Evolutionary conservation across 2,888 invertebrate species (phyloP).

Genomic region (Thera obeliscata): DNA sequence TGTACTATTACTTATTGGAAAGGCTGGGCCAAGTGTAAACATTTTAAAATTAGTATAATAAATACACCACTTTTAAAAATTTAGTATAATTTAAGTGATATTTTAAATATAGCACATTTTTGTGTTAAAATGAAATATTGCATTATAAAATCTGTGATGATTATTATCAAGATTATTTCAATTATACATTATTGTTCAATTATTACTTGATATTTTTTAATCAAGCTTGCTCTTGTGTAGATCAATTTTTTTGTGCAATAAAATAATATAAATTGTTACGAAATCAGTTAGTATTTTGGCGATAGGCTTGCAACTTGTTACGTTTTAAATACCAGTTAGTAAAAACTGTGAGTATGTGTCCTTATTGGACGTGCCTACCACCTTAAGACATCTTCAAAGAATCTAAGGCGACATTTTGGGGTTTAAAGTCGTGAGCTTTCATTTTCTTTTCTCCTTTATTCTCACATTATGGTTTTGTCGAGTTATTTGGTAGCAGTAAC

Average conservation of each 20-base stretch:
- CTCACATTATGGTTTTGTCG: not conserved
- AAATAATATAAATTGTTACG: not conserved
- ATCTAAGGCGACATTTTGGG: no score
- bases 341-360: no score
- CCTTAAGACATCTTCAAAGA: no score
- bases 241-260: conserved; percentile 35
- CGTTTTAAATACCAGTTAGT: no score
- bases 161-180: conserved; percentile 22
- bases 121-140: conserved; percentile 14
- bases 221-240: conserved; percentile 6
- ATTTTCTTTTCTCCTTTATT: no score
- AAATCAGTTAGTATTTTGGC: no score
- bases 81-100: conserved; percentile 3
- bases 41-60: conserved; percentile 30
- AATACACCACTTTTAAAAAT: conserved; percentile 8
- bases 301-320: no score
- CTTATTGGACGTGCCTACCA: no score
- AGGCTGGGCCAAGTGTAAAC: conserved; percentile 75
- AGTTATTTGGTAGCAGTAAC: conserved; percentile 11
- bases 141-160: conserved; percentile 51
- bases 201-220: not conserved
- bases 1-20: conserved; percentile 33
- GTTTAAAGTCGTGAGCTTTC: no score
- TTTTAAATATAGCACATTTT: not conserved
- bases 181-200: not conserved